Evolutionary conservation across 1,140 invertebrate species (phyloP).

Genomic region (Nasonia vitripennis): DNA sequence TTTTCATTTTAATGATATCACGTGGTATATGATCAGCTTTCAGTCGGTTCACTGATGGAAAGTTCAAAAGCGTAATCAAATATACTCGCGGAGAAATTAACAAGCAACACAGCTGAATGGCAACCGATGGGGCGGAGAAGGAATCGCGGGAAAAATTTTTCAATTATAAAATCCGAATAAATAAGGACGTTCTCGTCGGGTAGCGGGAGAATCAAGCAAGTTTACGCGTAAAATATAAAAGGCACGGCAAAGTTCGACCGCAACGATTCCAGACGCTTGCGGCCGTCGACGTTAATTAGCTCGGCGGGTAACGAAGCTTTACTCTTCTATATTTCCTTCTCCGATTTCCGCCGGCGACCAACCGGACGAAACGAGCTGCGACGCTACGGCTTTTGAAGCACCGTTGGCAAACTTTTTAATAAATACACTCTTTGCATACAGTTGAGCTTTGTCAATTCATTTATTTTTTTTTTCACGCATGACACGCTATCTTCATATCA

Average conservation of each 20-base stretch:
- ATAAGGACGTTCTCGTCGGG: neutral
- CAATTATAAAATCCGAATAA: constrained; percentile 14
- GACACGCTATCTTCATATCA: neutral
- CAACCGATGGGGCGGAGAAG: neutral
- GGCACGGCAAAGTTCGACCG: neutral
- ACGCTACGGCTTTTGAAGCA: neutral
- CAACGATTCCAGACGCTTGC: neutral
- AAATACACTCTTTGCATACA: neutral
- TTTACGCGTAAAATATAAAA: constrained; percentile 17
- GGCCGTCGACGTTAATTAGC: constrained; percentile 26
- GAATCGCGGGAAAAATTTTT: neutral
- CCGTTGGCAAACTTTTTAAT: neutral
- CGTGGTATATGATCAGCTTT: no score
- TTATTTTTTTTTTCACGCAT: neutral
- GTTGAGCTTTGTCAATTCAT: neutral
- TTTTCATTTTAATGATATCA: neutral
- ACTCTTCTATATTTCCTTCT: neutral
- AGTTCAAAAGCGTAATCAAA: no score
- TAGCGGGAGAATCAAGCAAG: neutral
- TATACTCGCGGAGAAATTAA: neutral
- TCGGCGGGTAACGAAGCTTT: constrained; percentile 26
- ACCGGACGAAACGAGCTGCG: neutral
- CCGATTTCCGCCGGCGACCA: neutral
- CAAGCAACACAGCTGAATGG: neutral
- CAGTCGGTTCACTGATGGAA: no score